Conservation (phyloP, 2,113 vertebrate genomes). For the Centropus bengalensis region DNA sequence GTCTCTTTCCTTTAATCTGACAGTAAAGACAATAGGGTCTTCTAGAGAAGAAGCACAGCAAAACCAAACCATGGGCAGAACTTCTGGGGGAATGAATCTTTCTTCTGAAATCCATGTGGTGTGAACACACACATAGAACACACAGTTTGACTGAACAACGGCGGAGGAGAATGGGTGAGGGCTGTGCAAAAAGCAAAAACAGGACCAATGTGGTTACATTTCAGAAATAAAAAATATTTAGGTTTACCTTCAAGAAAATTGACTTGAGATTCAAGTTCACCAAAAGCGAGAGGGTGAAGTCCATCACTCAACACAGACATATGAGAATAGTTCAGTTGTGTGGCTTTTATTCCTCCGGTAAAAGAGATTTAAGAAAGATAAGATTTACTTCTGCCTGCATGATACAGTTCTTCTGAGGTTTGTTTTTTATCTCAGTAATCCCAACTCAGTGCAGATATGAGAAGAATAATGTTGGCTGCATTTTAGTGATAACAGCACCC, state of each 20-base stretch:
- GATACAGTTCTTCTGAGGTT: not conserved
- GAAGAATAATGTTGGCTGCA: not conserved
- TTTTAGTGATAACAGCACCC: not conserved
- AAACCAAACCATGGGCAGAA: not conserved
- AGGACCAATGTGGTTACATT: not conserved
- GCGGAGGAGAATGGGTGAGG: not conserved
- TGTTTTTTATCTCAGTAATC: not conserved
- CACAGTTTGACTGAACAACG: not conserved
- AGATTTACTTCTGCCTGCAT: not conserved
- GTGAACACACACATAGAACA: not conserved
- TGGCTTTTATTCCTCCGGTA: not conserved
- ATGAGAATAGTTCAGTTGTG: not conserved
- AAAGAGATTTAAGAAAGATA: not conserved
- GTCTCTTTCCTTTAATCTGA: not conserved
- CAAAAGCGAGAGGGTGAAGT: not conserved
- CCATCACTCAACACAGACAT: not conserved
- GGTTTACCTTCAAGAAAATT: not conserved
- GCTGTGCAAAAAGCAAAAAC: not conserved
- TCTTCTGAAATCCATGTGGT: not conserved
- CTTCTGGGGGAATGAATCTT: not conserved
- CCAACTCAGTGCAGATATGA: not conserved
- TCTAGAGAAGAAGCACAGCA: not conserved
- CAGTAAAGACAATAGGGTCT: not conserved
- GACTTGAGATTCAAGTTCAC: not conserved
- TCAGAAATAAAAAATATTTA: not conserved